phyloP scores from a whole-genome alignment of 2,797 vertebrate species.

The Mus caroli region DNA sequence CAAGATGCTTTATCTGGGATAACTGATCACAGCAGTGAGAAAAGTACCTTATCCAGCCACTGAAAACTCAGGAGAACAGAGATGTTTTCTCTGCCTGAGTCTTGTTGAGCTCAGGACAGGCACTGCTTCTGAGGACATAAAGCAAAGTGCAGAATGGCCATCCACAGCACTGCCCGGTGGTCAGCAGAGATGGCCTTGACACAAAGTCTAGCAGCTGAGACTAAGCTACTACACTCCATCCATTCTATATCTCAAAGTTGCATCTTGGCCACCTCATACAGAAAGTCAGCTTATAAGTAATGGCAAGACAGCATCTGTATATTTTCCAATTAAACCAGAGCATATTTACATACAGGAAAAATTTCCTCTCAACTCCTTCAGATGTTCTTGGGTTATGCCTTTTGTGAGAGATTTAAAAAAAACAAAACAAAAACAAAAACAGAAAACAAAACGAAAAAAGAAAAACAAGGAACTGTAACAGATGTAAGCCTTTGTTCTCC shows the following conservation, averaged over 20 bases:
- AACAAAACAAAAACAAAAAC: too few species aligned
- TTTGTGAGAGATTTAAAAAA: neutral
- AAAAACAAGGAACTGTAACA: neutral
- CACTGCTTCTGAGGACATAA: neutral
- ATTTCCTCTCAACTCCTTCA: neutral
- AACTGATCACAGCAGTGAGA: neutral
- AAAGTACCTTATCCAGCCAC: neutral
- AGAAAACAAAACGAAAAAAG: too few species aligned
- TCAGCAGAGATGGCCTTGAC: neutral
- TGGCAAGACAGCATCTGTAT: neutral
- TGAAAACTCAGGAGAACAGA: neutral
- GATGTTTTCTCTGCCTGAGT: neutral
- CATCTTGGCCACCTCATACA: neutral
- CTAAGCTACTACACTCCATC: neutral
- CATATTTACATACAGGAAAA: neutral
- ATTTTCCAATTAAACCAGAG: constrained; percentile 24
- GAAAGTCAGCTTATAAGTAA: neutral
- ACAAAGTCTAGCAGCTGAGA: neutral
- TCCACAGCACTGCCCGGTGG: neutral
- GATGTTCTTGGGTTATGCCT: neutral
- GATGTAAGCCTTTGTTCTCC: constrained; percentile 44
- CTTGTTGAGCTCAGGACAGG: neutral
- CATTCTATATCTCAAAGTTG: neutral
- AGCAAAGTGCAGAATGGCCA: neutral
- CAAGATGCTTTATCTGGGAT: neutral